Percentiles rank a stretch among this genome's conserved stretches.
phyloP scores from a whole-genome alignment of 2,113 vertebrate genomes.

The Martes martes region DNA sequence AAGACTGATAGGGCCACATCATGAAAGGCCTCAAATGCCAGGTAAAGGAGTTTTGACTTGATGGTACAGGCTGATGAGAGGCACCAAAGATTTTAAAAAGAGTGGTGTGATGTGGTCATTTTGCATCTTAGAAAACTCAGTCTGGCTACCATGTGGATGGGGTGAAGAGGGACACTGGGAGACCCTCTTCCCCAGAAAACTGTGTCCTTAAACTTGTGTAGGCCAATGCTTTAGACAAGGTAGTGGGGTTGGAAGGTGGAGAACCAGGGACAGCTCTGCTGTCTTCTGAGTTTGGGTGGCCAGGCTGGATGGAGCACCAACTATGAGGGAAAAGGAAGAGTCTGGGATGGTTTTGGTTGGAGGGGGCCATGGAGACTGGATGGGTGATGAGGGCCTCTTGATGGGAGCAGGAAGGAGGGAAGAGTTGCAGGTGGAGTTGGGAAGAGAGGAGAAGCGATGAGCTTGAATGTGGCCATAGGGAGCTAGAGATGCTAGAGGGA shows the following conservation, averaged over 20 bases:
- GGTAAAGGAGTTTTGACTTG: neutral
- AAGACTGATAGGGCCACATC: neutral
- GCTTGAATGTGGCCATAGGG: neutral
- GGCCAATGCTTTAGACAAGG: neutral
- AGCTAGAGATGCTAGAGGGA: neutral
- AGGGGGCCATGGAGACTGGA: too few relatives aligned
- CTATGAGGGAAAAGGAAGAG: neutral
- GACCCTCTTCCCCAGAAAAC: neutral
- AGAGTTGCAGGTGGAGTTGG: too few relatives aligned
- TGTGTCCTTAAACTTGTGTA: neutral
- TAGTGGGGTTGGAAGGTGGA: neutral
- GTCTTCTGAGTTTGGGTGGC: neutral
- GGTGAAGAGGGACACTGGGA: neutral
- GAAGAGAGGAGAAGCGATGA: accelerated
- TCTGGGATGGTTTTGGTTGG: neutral
- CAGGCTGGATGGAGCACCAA: neutral
- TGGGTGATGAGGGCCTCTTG: neutral
- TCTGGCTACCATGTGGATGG: neutral
- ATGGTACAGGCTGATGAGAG: neutral
- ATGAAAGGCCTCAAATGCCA: neutral
- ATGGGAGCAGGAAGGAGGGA: neutral
- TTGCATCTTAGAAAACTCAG: neutral
- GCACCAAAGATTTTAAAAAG: neutral
- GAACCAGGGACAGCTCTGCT: neutral
- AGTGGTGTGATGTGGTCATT: neutral